Conservation (phyloP, 2,888 invertebrate genomes). For the Drosophila ezoana region DNA sequence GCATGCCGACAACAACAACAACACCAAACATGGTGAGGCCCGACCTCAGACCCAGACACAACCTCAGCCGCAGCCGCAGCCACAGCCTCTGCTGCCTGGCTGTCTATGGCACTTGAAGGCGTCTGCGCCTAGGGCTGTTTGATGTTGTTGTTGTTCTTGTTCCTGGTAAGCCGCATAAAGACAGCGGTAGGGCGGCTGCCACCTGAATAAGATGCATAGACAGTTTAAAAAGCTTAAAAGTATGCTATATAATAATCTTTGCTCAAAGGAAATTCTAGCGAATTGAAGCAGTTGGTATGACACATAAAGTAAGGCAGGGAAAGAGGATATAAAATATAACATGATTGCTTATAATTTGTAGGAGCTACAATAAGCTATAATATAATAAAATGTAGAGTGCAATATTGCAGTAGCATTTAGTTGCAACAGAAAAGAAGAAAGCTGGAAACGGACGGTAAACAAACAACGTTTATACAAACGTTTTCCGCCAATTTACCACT, state of each 20-base stretch:
- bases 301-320: neutral
- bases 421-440: too few species aligned
- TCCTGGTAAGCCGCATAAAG: constrained; percentile 55
- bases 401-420: too few species aligned
- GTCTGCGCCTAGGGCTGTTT: constrained; percentile 73
- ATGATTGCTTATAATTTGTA: too few species aligned
- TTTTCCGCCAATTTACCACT: too few species aligned
- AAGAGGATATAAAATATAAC: neutral
- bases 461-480: too few species aligned
- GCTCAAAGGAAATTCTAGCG: neutral
- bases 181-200: constrained; percentile 22
- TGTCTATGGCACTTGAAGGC: constrained; percentile 77
- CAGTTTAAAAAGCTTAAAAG: constrained; percentile 50
- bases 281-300: neutral
- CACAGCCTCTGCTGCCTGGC: constrained; percentile 22
- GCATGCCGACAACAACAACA: constrained; percentile 53
- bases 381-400: too few species aligned
- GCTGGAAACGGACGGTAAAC: too few species aligned
- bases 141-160: constrained; percentile 28
- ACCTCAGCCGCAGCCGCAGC: constrained; percentile 38
- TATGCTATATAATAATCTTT: constrained; percentile 16
- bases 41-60: constrained; percentile 49
- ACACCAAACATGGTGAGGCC: constrained; percentile 14
- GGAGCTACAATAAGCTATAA: too few species aligned
- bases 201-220: constrained; percentile 53